Conservation (phyloP, 2,797 vertebrate species). For the Tadarida brasiliensis region DNA sequence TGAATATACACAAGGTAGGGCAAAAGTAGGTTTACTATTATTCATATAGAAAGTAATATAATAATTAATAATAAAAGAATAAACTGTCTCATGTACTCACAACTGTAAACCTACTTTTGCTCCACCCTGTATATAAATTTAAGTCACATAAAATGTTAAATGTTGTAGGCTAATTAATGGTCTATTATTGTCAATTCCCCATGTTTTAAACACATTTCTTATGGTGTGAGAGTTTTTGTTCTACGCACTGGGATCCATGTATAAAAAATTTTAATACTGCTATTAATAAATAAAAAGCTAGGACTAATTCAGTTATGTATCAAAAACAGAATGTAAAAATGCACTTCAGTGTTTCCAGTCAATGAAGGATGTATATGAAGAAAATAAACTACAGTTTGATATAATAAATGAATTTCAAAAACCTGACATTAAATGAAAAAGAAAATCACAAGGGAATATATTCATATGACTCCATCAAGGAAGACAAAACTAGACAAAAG, state of each 20-base stretch:
- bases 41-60: too few species aligned
- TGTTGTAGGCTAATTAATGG: background rate
- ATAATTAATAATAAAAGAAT: too few species aligned
- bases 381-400: background rate
- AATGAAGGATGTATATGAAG: background rate
- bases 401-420: background rate
- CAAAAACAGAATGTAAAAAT: background rate
- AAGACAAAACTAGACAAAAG: background rate
- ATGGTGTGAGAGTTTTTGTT: background rate
- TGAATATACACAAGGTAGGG: background rate
- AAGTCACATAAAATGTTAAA: background rate
- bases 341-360: background rate
- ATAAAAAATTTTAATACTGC: background rate
- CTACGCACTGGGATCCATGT: background rate
- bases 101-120: too few species aligned
- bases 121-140: background rate
- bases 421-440: background rate
- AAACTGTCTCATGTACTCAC: too few species aligned
- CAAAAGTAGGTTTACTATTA: too few species aligned
- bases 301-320: background rate
- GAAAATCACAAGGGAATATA: background rate
- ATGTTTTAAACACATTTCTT: background rate
- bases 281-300: background rate
- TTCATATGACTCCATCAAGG: background rate
- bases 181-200: background rate